These are phyloP conservation scores for Mirza zaza DNA, from an alignment of 2,113 vertebrate species.

Conservation along the genomic window DNA sequence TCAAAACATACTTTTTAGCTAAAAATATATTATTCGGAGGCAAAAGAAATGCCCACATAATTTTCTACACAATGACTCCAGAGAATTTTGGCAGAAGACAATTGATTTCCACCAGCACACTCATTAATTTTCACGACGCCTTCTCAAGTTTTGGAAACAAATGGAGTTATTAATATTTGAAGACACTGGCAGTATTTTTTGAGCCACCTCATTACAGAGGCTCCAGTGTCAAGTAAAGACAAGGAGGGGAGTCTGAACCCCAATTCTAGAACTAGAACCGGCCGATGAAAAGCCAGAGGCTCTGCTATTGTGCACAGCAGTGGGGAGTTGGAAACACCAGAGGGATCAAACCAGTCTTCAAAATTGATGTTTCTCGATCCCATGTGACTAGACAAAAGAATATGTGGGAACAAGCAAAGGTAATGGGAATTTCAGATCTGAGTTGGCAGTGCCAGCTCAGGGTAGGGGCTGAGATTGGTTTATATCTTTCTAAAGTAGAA, in stretches of 20 bases:
- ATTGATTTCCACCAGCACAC: slow-evolving; percentile 75
- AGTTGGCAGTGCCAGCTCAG: not conserved
- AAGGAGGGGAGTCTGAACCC: not conserved
- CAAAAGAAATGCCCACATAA: not conserved
- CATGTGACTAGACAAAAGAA: not conserved
- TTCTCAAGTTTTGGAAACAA: slow-evolving; percentile 70
- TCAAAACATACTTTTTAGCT: slow-evolving; percentile 49
- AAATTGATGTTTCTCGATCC: not conserved
- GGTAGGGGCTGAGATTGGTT: not conserved
- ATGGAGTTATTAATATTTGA: slow-evolving; percentile 81
- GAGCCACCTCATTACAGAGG: slow-evolving; percentile 13
- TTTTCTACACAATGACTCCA: slow-evolving; percentile 49
- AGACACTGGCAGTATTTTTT: slow-evolving; percentile 47
- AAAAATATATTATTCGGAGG: not conserved
- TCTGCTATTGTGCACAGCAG: not conserved
- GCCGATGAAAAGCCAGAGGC: not conserved
- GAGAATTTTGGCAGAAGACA: slow-evolving; percentile 68
- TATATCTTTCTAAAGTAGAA: not conserved
- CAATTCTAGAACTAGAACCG: not conserved
- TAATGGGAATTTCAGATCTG: not conserved
- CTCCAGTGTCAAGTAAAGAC: not conserved
- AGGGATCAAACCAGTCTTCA: not conserved
- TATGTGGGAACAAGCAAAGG: not conserved
- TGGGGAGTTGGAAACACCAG: not conserved
- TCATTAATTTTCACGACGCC: slow-evolving; percentile 82